These are phyloP conservation scores for Streptopelia turtur DNA, from an alignment of 2,797 vertebrate species.

Conservation along the genomic window DNA sequence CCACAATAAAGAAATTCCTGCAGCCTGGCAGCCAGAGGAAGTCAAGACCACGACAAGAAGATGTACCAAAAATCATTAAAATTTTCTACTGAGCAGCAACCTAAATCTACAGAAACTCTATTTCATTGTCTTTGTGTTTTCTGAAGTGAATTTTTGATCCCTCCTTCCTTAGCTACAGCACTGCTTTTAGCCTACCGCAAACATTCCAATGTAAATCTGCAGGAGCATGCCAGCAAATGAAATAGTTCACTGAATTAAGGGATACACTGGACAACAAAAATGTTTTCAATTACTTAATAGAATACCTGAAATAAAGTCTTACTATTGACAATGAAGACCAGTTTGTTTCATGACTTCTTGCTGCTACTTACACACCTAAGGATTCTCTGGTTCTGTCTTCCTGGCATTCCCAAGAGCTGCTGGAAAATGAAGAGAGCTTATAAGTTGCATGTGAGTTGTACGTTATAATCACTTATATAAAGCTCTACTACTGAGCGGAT, in stretches of 20 bases:
- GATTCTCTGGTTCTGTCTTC: background rate
- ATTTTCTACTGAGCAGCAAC: constrained; percentile 49
- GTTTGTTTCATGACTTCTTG: background rate
- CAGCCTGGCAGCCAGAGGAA: constrained; percentile 88
- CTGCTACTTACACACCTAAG: background rate
- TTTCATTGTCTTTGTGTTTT: background rate
- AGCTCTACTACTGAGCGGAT: background rate
- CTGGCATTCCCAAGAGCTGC: background rate
- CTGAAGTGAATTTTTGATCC: background rate
- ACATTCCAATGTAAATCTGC: background rate
- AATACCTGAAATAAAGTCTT: background rate
- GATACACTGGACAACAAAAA: background rate
- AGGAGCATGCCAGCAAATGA: background rate
- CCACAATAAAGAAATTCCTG: constrained; percentile 84
- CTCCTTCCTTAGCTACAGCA: background rate
- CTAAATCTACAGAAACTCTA: background rate
- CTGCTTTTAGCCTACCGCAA: background rate
- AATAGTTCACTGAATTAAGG: background rate
- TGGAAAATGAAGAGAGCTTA: background rate
- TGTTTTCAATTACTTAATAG: background rate
- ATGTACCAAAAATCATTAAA: constrained; percentile 43
- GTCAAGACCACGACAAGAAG: constrained; percentile 64
- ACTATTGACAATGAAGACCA: background rate
- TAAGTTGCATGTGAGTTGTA: background rate
- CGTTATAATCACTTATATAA: background rate